These are phyloP conservation scores for Anoplius nigerrimus DNA, from an alignment of 2,888 invertebrate genomes.

Conservation along the genomic window DNA sequence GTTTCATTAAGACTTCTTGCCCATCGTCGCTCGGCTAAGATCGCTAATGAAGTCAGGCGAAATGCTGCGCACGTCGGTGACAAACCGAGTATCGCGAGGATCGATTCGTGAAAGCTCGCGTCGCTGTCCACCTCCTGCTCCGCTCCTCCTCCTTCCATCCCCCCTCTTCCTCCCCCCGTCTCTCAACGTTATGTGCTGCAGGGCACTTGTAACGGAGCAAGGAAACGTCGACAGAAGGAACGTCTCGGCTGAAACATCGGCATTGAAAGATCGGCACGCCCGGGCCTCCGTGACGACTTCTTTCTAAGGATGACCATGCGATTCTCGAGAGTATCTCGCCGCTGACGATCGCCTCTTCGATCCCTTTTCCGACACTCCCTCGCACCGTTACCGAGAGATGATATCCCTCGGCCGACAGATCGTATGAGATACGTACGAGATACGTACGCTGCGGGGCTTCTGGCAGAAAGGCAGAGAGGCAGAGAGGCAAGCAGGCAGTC, in stretches of 20 bases:
- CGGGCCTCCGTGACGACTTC: constrained; percentile 57
- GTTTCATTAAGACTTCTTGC: too few relatives aligned
- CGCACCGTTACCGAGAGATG: constrained; percentile 38
- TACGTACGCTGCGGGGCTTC: constrained; percentile 9
- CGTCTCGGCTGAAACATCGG: constrained; percentile 1
- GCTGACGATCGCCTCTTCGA: constrained; percentile 45
- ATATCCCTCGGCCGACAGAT: constrained; percentile 43
- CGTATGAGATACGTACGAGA: background rate
- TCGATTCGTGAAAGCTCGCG: background rate
- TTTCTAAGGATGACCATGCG: constrained; percentile 61
- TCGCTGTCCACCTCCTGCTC: background rate
- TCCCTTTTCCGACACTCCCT: constrained; percentile 46
- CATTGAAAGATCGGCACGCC: constrained; percentile 39
- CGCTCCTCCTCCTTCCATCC: constrained; percentile 6
- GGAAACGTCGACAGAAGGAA: constrained; percentile 2
- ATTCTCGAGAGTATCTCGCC: constrained; percentile 39
- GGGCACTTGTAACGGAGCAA: constrained; percentile 41
- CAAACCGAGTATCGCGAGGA: background rate
- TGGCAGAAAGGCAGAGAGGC: too few relatives aligned
- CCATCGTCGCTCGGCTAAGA: too few relatives aligned
- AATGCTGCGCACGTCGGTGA: constrained; percentile 2
- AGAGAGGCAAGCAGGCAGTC: too few relatives aligned
- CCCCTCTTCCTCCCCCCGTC: background rate
- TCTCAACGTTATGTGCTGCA: constrained; percentile 37
- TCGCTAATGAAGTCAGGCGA: background rate